These are phyloP conservation scores for Nothobranchius furzeri DNA, from an alignment of 2,113 vertebrate species.

Conservation along the genomic window DNA sequence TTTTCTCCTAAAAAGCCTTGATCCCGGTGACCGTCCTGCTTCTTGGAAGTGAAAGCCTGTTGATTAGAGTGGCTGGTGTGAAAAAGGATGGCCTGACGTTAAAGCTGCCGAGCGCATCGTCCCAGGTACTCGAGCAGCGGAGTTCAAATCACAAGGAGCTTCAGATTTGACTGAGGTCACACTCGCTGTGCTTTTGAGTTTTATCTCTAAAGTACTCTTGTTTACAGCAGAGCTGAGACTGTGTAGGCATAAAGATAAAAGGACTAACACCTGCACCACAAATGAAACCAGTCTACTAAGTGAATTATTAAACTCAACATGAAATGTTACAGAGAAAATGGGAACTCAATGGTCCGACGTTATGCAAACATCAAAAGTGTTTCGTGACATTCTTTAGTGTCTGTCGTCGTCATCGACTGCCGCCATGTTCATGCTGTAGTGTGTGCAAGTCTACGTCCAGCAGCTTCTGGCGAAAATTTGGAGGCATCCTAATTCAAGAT, in stretches of 20 bases:
- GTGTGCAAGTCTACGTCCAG: no score
- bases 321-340: no score
- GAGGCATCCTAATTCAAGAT: no score
- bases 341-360: no score
- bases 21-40: conserved; percentile 36
- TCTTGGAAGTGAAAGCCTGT: conserved; percentile 59
- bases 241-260: background rate
- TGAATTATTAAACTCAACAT: no score
- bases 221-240: background rate
- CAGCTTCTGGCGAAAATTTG: no score
- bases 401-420: no score
- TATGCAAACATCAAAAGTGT: no score
- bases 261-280: no score
- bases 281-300: no score
- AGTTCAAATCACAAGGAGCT: conserved; percentile 27
- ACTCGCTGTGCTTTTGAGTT: conserved; percentile 3
- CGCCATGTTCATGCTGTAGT: no score
- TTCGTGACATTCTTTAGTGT: no score
- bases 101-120: conserved; percentile 53
- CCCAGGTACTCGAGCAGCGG: conserved; percentile 40
- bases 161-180: conserved; percentile 7
- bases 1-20: background rate
- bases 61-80: conserved; percentile 65
- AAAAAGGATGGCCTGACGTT: conserved; percentile 42
- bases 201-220: conserved; percentile 11